phyloP scores from a whole-genome alignment of 2,888 invertebrate genomes.

The Orthonychiurus folsomi region DNA sequence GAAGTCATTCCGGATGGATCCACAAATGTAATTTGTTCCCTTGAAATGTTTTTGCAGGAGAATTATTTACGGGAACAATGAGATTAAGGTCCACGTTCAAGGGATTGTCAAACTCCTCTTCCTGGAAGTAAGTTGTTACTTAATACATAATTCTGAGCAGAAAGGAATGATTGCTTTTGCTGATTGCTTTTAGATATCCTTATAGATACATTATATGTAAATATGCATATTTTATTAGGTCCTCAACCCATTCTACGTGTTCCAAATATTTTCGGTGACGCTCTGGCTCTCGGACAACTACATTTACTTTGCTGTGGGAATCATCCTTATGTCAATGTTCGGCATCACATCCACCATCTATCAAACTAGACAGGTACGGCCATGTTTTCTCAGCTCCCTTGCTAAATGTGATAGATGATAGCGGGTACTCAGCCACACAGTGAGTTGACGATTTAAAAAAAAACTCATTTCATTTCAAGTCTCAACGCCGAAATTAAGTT shows the following conservation, averaged over 20 bases:
- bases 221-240: too few species aligned
- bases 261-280: slow-evolving; percentile 81
- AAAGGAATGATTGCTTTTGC: too few species aligned
- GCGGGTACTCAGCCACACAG: too few species aligned
- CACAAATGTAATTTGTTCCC: neutral
- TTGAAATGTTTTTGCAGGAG: slow-evolving; percentile 50
- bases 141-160: too few species aligned
- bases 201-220: too few species aligned
- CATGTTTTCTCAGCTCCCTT: too few species aligned
- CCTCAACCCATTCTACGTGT: slow-evolving; percentile 90
- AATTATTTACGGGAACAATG: slow-evolving; percentile 71
- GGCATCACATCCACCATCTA: slow-evolving; percentile 74
- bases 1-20: too few species aligned
- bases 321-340: slow-evolving; percentile 71
- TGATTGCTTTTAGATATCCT: too few species aligned
- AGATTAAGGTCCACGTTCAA: slow-evolving; percentile 70
- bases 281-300: slow-evolving; percentile 87
- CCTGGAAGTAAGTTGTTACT: too few species aligned
- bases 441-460: slow-evolving; percentile 9
- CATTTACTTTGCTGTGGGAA: slow-evolving; percentile 78
- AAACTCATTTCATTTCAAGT: slow-evolving; percentile 3
- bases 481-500: too few species aligned
- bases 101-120: slow-evolving; percentile 62
- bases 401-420: too few species aligned
- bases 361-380: slow-evolving; percentile 68